Percentiles rank a stretch among this genome's conserved stretches.
phyloP scores from a whole-genome alignment of 2,888 invertebrate species.

The Synanthedon vespiformis region DNA sequence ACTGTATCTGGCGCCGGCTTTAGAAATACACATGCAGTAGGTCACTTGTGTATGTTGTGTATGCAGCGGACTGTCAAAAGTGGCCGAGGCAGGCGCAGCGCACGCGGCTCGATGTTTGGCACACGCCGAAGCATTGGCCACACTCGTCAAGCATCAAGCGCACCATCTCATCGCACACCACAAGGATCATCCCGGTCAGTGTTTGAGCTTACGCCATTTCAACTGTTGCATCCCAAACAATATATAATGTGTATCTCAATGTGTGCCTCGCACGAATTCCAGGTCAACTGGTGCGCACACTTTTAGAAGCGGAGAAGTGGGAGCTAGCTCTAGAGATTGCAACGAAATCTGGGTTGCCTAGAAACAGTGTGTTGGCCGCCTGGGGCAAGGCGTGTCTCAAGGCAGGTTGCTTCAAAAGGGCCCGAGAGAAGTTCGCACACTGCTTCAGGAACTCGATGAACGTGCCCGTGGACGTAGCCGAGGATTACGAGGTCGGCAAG shows the following conservation, averaged over 20 bases:
- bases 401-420: conserved; percentile 82
- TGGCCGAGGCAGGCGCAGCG: conserved; percentile 56
- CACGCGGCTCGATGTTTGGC: conserved; percentile 66
- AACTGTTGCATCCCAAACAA: background rate
- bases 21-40: too few relatives aligned
- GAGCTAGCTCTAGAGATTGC: conserved; percentile 85
- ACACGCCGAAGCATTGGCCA: conserved; percentile 70
- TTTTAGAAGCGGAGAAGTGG: conserved; percentile 90
- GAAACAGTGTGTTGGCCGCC: conserved; percentile 84
- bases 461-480: conserved; percentile 37
- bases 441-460: conserved; percentile 53
- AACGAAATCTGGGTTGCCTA: conserved; percentile 85
- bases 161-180: conserved; percentile 65
- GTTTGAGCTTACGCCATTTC: too few relatives aligned
- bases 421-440: conserved; percentile 78
- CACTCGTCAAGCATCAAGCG: conserved; percentile 66
- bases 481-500: conserved; percentile 50
- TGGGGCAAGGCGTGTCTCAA: conserved; percentile 89
- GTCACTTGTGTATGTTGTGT: too few relatives aligned
- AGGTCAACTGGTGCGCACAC: conserved; percentile 76
- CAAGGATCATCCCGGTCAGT: conserved; percentile 51
- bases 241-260: background rate
- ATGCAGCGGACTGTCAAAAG: background rate
- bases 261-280: conserved; percentile 15
- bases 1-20: too few relatives aligned